phyloP scores from a whole-genome alignment of 2,113 vertebrate species.

The Lepus europaeus region DNA sequence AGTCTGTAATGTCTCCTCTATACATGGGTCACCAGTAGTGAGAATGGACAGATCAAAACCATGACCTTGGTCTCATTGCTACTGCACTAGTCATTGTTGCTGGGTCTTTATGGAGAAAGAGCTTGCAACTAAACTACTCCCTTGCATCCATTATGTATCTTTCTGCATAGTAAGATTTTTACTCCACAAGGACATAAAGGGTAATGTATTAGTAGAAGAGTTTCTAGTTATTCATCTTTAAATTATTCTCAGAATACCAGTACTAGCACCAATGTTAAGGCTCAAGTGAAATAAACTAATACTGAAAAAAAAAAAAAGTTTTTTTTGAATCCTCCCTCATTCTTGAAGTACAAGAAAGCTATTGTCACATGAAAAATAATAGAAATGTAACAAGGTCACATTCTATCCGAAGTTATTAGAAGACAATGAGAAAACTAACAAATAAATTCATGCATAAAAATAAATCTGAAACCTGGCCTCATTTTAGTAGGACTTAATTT shows the following conservation, averaged over 20 bases:
- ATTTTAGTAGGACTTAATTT: background rate
- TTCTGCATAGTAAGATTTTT: background rate
- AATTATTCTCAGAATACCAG: background rate
- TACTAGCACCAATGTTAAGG: background rate
- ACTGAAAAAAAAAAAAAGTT: background rate
- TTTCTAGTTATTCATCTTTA: background rate
- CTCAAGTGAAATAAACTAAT: constrained; percentile 1
- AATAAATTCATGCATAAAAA: background rate
- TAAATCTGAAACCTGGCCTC: background rate
- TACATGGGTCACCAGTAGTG: background rate
- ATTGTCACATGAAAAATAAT: constrained; percentile 34
- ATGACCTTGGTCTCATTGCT: background rate
- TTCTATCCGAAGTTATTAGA: background rate
- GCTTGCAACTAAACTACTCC: background rate
- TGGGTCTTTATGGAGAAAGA: background rate
- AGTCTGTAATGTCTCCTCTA: background rate
- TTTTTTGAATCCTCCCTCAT: background rate
- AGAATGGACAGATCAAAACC: background rate
- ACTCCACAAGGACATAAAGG: background rate
- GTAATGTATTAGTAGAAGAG: background rate
- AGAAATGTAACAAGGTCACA: background rate
- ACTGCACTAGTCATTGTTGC: background rate
- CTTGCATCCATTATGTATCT: background rate
- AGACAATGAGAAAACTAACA: background rate
- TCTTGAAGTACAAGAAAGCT: background rate